Evolutionary conservation across 2,797 vertebrate genomes (phyloP).

Genomic region (Erithacus rubecula): DNA sequence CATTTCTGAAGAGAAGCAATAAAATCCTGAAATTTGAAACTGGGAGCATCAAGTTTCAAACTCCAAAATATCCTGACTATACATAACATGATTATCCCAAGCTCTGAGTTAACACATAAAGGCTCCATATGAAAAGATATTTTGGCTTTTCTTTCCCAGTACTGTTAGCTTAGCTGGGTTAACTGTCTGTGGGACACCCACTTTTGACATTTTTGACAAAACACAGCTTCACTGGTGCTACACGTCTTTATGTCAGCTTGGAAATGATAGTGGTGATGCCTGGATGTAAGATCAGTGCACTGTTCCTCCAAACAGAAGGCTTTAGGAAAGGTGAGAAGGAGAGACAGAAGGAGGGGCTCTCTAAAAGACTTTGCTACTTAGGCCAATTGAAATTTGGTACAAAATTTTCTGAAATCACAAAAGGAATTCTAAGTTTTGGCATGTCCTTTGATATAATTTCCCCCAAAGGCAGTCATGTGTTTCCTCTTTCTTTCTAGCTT

Average conservation of each 20-base stretch:
- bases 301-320: neutral
- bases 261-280: neutral
- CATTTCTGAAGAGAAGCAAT: neutral
- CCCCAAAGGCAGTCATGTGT: neutral
- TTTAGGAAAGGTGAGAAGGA: neutral
- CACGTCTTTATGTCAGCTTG: neutral
- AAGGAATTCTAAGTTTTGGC: neutral
- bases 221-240: neutral
- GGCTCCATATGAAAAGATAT: neutral
- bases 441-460: neutral
- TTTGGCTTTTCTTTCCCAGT: neutral
- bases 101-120: neutral
- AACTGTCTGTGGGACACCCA: neutral
- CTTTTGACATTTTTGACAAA: neutral
- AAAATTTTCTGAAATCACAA: neutral
- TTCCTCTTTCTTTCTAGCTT: conserved; percentile 75
- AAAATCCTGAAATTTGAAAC: conserved; percentile 2
- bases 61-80: conserved; percentile 19
- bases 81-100: neutral
- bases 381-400: neutral
- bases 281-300: neutral
- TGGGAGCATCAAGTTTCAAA: neutral
- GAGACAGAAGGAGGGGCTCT: neutral
- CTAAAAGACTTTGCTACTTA: neutral
- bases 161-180: neutral